Evolutionary conservation across 2,113 vertebrate species (phyloP).

Genomic region (Pterocles burchelli): DNA sequence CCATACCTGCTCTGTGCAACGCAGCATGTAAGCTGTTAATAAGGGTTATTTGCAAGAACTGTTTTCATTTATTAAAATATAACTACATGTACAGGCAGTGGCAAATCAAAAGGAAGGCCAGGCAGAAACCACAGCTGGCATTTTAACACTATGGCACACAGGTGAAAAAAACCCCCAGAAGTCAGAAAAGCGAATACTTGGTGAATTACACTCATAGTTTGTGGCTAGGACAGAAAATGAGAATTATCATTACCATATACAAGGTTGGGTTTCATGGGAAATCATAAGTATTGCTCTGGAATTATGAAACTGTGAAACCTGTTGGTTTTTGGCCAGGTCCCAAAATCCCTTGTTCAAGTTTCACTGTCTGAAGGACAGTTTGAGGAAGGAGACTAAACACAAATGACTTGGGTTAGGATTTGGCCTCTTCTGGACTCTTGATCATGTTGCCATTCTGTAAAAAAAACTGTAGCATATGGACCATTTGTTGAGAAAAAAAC

Average conservation of each 20-base stretch:
- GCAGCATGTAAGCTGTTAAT: constrained; percentile 29
- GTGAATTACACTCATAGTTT: neutral
- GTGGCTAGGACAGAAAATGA: constrained; percentile 7
- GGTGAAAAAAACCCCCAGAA: neutral
- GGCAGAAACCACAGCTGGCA: neutral
- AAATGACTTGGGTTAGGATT: neutral
- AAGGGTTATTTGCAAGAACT: neutral
- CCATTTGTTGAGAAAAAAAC: neutral
- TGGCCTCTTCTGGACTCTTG: neutral
- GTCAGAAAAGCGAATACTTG: neutral
- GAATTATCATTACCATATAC: neutral
- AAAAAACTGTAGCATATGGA: neutral
- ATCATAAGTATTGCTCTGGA: neutral
- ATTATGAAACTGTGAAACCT: neutral
- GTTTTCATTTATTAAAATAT: constrained; percentile 36
- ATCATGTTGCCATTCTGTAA: neutral
- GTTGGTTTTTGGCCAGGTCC: neutral
- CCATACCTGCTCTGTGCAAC: neutral
- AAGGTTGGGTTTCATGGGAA: neutral
- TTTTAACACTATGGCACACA: neutral
- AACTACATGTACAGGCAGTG: neutral
- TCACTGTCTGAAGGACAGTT: neutral
- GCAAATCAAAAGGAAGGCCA: constrained; percentile 21
- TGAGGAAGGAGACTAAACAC: neutral
- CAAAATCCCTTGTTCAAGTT: neutral